A percentile compares a stretch with the other conserved stretches of the same genome.
Conservation (phyloP, 1,140 invertebrate genomes). For the Drosophila equinoxialis region DNA sequence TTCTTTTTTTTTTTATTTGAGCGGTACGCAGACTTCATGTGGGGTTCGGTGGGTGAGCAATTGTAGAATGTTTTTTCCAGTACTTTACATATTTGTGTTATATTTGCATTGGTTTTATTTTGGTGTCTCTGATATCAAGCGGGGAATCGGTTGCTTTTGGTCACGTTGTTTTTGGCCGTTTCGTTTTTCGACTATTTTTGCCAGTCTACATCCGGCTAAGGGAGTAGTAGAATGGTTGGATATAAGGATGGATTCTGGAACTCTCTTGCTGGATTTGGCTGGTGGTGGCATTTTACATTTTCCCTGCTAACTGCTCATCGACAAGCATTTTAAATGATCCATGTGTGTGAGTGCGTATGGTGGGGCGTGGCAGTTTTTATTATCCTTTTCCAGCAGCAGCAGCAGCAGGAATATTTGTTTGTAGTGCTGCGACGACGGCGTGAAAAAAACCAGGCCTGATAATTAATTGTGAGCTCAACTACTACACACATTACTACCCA, state of each 20-base stretch:
- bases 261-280: background rate
- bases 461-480: slow-evolving; percentile 79
- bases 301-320: slow-evolving; percentile 55
- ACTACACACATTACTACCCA: slow-evolving; percentile 5
- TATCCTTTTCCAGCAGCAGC: slow-evolving; percentile 1
- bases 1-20: slow-evolving; percentile 15
- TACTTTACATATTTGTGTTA: slow-evolving; percentile 76
- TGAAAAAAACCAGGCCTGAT: slow-evolving; percentile 64
- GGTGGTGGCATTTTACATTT: slow-evolving; percentile 64
- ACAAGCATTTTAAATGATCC: slow-evolving; percentile 81
- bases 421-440: slow-evolving; percentile 40
- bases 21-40: background rate
- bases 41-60: slow-evolving; percentile 53
- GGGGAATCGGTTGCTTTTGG: slow-evolving; percentile 62
- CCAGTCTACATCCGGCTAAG: slow-evolving; percentile 58
- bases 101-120: slow-evolving; percentile 79
- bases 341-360: slow-evolving; percentile 51
- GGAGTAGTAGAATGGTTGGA: slow-evolving; percentile 24
- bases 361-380: slow-evolving; percentile 45
- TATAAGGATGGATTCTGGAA: background rate
- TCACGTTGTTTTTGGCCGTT: slow-evolving; percentile 35
- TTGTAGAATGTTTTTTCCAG: slow-evolving; percentile 74
- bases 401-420: slow-evolving; percentile 44
- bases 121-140: slow-evolving; percentile 75
- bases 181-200: slow-evolving; percentile 71